Base-by-base conservation (phyloP, 2,888 invertebrate species). In the Oithona nana region DNA sequence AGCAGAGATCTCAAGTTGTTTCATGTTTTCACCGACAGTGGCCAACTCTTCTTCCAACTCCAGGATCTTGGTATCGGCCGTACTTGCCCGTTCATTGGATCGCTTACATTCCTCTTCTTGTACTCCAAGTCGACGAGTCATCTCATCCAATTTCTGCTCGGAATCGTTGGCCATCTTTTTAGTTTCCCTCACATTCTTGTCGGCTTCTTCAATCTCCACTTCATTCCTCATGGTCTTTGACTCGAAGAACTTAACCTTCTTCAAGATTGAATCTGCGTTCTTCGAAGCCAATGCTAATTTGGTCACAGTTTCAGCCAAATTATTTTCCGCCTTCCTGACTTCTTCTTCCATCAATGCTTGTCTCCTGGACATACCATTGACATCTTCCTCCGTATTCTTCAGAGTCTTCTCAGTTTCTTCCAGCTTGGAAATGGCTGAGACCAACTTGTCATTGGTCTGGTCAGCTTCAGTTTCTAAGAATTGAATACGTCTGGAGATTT, bases 41-140 rank as follows among this genome's bases (percentile, higher is more conserved):
- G 20, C 24, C 54, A 54, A 11, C 24, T 54, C 54, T 3, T 54
- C 26, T 11, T 54, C 54, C 26, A 54, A 54, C 26, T 54, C 24
- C 20, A 54, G 54, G 26, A 54, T 54, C 54, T 54, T 54, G 3
- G 54, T 24, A 20, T 54, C 54, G 2, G 54, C 22, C 16, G 54
- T 26, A 3, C 13, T 16, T 24, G 54, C 54, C 11, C 54, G 6
- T 54, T 54, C 54, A 24, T 24, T 54, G 52, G 61, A 50, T 28
- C 61, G n/a, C 61, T 61, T 61, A 28, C 50, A 52, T 8, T 61
- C 61, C n/a, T 61, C 61, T 24, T 61, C 61, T 24, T 61, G 61
- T 28, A 61, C 55, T n/a, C 54, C 61, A 8, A 61, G n/a, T 11
- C 52, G 11, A 8, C 61, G 24, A 13, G 52, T 57, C 61, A 61